These are phyloP conservation scores for Perognathus longimembris DNA, from an alignment of 2,113 vertebrate species.

Conservation along the genomic window DNA sequence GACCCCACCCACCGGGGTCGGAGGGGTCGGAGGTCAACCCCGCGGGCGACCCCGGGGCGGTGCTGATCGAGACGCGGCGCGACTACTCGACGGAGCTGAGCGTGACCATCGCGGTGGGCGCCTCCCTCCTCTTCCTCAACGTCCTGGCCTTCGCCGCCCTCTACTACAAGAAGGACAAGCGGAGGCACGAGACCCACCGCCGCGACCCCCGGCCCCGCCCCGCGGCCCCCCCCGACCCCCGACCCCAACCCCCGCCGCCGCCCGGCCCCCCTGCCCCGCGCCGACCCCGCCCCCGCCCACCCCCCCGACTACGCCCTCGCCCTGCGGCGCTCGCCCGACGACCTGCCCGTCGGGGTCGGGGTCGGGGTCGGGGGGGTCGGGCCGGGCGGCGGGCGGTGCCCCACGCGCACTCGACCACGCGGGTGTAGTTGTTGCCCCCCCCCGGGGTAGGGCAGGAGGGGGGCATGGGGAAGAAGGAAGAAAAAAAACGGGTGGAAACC, in stretches of 20 bases:
- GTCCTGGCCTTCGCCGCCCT: too few relatives aligned
- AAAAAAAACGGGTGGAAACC: too few relatives aligned
- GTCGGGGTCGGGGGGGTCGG: constrained; percentile 92
- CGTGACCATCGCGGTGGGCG: constrained; percentile 97
- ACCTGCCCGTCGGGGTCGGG: constrained; percentile 95
- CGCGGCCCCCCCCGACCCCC: constrained; percentile 93
- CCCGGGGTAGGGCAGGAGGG: too few relatives aligned
- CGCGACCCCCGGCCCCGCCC: constrained; percentile 93
- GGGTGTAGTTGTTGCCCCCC: constrained; percentile 90
- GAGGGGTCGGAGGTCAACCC: not conserved
- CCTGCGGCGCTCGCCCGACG: constrained; percentile 94
- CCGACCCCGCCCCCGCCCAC: constrained; percentile 92
- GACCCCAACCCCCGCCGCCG: constrained; percentile 92
- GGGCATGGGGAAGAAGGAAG: too few relatives aligned
- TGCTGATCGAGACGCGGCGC: constrained; percentile 95
- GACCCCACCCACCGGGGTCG: constrained; percentile 90
- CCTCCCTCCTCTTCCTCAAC: constrained; percentile 96
- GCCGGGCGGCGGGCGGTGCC: constrained; percentile 90
- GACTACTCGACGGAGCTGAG: constrained; percentile 97
- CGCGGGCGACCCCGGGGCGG: constrained; percentile 84
- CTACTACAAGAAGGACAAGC: constrained; percentile 99
- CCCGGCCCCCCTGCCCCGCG: constrained; percentile 93
- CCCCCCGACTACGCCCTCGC: constrained; percentile 97
- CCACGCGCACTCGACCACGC: constrained; percentile 96
- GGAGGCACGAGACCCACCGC: constrained; percentile 94